Percentiles rank a stretch among this genome's conserved stretches.
Conservation (phyloP, 2,113 vertebrate species). For the Chloroceryle aenea region DNA sequence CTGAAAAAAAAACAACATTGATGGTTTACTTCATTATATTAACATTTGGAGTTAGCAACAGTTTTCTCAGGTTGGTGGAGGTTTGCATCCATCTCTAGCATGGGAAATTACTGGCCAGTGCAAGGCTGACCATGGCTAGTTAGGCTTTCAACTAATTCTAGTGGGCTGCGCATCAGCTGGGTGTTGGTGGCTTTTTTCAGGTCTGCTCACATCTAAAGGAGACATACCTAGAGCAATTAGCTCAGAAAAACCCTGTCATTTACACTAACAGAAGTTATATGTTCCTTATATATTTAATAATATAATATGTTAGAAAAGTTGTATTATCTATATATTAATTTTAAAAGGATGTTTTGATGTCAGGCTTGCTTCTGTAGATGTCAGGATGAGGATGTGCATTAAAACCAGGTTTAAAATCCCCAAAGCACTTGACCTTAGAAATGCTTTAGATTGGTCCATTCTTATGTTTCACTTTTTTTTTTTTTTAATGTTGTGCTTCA, state of each 20-base stretch:
- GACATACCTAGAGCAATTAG: not conserved
- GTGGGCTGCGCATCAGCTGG: not conserved
- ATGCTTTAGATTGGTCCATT: not conserved
- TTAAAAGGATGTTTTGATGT: not conserved
- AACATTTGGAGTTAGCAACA: not conserved
- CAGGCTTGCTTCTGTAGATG: not conserved
- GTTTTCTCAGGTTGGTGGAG: not conserved
- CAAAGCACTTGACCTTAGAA: not conserved
- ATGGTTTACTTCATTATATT: not conserved
- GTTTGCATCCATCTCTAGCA: not conserved
- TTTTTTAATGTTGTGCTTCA: not conserved
- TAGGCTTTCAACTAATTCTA: not conserved
- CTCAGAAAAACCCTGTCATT: not conserved
- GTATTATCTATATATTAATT: not conserved
- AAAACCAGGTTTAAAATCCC: not conserved
- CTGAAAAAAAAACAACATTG: not conserved
- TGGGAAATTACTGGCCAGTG: not conserved
- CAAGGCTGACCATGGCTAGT: not conserved
- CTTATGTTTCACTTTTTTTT: not conserved
- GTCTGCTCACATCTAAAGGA: not conserved
- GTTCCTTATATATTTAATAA: conserved; percentile 38
- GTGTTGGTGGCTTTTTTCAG: not conserved
- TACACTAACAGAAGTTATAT: not conserved
- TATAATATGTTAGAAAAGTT: not conserved
- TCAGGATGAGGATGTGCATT: not conserved